Base-by-base conservation (phyloP, 2,797 vertebrate genomes). In the Megalops cyprinoides region DNA sequence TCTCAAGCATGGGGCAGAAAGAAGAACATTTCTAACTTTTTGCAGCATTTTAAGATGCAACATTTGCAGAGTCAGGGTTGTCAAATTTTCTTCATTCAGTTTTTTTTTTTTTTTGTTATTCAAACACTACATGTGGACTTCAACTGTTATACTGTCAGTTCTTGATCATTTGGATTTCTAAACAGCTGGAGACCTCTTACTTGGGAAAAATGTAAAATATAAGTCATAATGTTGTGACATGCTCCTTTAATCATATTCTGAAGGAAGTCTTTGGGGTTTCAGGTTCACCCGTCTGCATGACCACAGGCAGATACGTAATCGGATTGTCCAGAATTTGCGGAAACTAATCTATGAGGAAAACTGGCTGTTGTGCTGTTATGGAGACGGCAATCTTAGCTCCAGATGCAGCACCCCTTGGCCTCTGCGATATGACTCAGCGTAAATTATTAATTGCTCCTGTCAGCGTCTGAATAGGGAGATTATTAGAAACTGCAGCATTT, bases 401-500 rank as follows among this genome's bases (percentile, higher is more conserved):
- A 53, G 51, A 18, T 0, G 12, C 18, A 10, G 69, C 18, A 34
- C 34, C 69, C 69, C 37, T 49, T 74, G 73, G 25, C n/a, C 46
- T 46, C 44, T n/a, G 4, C 25, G 23, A 74, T 48, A 23, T 48
- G 42, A 3, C 44, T 74, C 12, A 48, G 73, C 12, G 44, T 20
- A 48, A 51, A 23, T 74, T 37, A 74, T 49, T 74, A 74, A 49
- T 76, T 31, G 31, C 18, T 60, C 12, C n/a, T 75, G 73, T 75
- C 46, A 51, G 23, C 25, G 23, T 8, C 74, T 48, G 5, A 74
- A 25, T 46, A 4, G 12, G 10, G n/a, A 51, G 74, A 46, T 73
- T 18, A 51, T 4, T 28, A 60, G 53, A 60, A 58, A 44, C 76
- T 12, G 20, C 10, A 14, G 7, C 8, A 10, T 51, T 23, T 34